These are phyloP conservation scores for Sinonovacula constricta DNA, from an alignment of 1,140 invertebrate species.

Conservation along the genomic window DNA sequence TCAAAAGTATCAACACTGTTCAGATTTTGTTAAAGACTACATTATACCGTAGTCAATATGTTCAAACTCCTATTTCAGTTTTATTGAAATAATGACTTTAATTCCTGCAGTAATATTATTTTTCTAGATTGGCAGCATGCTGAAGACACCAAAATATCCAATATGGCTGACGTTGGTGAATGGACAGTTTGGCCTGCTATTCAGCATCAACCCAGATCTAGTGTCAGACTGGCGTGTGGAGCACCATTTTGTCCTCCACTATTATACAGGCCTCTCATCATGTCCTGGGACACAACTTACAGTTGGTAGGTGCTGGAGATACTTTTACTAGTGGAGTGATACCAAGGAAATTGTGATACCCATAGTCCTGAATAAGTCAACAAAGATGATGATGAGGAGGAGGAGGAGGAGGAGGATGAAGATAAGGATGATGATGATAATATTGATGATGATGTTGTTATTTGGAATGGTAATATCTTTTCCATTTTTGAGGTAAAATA, in stretches of 20 bases:
- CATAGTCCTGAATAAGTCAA: no score
- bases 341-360: neutral
- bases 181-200: constrained; percentile 87
- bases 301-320: constrained; percentile 78
- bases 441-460: neutral
- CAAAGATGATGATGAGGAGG: no score
- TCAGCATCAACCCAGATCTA: constrained; percentile 88
- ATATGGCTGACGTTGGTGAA: constrained; percentile 88
- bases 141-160: constrained; percentile 90
- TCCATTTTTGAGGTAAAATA: neutral
- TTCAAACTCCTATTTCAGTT: no score
- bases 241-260: constrained; percentile 86
- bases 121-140: constrained; percentile 85
- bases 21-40: no score
- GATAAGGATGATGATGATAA: no score
- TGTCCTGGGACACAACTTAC: constrained; percentile 81
- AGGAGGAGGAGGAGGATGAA: no score
- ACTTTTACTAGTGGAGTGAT: neutral
- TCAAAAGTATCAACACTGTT: no score
- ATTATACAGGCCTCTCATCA: constrained; percentile 87
- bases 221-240: constrained; percentile 90
- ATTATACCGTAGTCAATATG: no score
- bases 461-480: neutral
- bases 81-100: no score
- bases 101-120: no score